These are phyloP conservation scores for Craterocephalus amniculus DNA, from an alignment of 2,797 vertebrate genomes.

Conservation along the genomic window DNA sequence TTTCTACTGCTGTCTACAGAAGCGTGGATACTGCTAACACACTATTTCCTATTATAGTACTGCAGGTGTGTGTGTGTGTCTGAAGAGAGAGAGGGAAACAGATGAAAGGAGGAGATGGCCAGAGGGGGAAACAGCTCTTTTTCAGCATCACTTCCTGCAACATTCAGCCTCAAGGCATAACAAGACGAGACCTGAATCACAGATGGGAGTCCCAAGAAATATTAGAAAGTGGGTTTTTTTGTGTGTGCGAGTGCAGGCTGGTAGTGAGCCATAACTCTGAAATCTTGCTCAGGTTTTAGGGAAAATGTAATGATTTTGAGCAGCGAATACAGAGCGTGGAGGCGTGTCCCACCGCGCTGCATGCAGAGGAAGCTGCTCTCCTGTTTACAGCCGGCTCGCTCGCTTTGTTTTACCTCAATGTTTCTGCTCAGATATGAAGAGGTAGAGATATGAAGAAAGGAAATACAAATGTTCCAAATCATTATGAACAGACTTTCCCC, in stretches of 20 bases:
- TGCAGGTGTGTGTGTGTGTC: conserved; percentile 3
- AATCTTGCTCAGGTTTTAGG: background rate
- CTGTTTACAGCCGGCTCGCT: no score
- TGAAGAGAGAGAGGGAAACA: conserved; percentile 17
- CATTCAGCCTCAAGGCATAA: conserved; percentile 68
- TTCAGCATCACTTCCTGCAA: conserved; percentile 75
- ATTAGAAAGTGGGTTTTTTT: conserved; percentile 25
- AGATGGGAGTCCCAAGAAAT: conserved; percentile 55
- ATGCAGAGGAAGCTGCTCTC: no score
- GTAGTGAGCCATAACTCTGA: background rate
- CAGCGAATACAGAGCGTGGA: no score
- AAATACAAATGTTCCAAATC: no score
- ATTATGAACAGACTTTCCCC: no score
- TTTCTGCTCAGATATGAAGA: no score
- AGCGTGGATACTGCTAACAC: background rate
- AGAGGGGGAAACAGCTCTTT: conserved; percentile 65
- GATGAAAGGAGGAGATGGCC: conserved; percentile 59
- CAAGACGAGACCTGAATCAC: conserved; percentile 67
- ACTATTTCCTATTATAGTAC: conserved; percentile 25
- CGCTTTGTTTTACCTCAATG: no score
- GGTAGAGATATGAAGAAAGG: no score
- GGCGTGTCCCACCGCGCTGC: no score
- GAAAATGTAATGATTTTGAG: background rate
- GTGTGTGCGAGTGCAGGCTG: background rate
- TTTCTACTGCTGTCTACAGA: conserved; percentile 1